Evolutionary conservation across 2,113 vertebrate species (phyloP).

Genomic region (Centropristis striata): DNA sequence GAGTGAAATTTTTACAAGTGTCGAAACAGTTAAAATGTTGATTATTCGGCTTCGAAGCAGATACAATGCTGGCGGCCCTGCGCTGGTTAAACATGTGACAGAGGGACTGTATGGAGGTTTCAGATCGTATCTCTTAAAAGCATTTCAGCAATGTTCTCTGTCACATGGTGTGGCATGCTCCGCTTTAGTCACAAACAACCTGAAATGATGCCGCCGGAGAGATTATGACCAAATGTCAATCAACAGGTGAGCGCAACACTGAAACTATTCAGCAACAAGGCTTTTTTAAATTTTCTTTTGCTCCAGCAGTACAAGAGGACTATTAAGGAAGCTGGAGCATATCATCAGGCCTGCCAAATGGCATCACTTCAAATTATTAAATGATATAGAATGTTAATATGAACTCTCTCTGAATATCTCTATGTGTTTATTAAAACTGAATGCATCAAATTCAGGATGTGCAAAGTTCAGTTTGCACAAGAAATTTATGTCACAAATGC

Average conservation of each 20-base stretch:
- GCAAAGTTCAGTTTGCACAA: too few species aligned
- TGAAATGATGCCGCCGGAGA: constrained; percentile 44
- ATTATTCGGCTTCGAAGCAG: neutral
- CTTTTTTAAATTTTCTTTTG: neutral
- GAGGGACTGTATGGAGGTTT: constrained; percentile 6
- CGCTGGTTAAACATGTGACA: constrained; percentile 67
- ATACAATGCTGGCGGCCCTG: neutral
- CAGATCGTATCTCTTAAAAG: constrained; percentile 68
- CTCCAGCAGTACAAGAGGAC: neutral
- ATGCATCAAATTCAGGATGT: too few species aligned
- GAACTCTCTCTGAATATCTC: too few species aligned
- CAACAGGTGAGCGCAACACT: constrained; percentile 7
- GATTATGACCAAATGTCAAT: constrained; percentile 62
- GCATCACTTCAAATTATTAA: neutral
- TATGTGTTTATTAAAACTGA: too few species aligned
- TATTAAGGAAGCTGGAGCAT: neutral
- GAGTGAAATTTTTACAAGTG: too few species aligned
- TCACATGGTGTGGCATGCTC: constrained; percentile 61
- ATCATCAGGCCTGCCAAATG: neutral
- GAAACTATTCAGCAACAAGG: constrained; percentile 49
- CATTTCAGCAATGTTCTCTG: constrained; percentile 61
- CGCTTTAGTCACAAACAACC: neutral
- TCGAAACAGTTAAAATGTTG: neutral
- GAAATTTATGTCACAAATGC: too few species aligned
- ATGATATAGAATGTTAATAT: too few species aligned